Conservation (phyloP, 2,888 invertebrate species). For the Bursaphelenchus okinawaensis region DNA sequence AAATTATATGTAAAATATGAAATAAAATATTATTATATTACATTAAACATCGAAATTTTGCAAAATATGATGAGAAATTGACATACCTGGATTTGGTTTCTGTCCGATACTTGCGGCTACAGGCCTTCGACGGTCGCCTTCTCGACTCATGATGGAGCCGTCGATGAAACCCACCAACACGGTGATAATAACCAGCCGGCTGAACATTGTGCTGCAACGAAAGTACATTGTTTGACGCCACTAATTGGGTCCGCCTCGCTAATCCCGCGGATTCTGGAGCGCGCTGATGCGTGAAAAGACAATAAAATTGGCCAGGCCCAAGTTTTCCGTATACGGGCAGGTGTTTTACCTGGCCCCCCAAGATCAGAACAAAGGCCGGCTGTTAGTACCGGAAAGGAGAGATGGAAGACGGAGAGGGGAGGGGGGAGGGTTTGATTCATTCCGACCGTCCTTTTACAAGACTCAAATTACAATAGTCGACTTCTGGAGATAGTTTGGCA, state of each 20-base stretch:
- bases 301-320: not conserved
- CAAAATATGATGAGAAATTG: not conserved
- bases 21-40: too few species aligned
- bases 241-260: not conserved
- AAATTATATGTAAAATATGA: too few species aligned
- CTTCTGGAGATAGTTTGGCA: too few species aligned
- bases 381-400: not conserved
- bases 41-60: not conserved
- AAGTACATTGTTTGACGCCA: not conserved
- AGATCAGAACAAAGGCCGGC: not conserved
- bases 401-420: not conserved
- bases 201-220: not conserved
- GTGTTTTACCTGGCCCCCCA: not conserved
- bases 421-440: not conserved
- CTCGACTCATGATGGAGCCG: not conserved
- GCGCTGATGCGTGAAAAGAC: not conserved
- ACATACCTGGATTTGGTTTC: constrained; percentile 19
- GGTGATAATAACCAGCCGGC: not conserved
- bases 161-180: not conserved
- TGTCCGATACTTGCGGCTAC: not conserved
- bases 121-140: constrained; percentile 11
- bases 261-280: not conserved
- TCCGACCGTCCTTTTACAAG: not conserved
- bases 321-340: not conserved
- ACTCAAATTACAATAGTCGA: too few species aligned